Base-by-base conservation (phyloP, 2,888 invertebrate species). In the Lithosia quadra region DNA sequence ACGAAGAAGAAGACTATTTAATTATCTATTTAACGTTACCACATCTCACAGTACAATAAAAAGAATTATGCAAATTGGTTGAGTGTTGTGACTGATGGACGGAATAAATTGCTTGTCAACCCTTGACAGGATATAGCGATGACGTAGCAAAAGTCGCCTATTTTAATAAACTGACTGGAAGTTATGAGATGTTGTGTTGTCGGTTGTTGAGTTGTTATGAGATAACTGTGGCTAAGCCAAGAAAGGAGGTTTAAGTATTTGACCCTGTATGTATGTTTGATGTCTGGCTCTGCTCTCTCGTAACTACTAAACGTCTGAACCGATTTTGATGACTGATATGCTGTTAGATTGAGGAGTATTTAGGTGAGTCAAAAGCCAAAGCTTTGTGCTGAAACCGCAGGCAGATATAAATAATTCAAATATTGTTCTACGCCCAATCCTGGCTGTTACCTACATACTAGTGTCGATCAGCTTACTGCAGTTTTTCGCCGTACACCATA, bases 111-210 rank as follows among this genome's bases (percentile, higher is more conserved):
- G 72, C 73, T 76, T 70, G 82, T 75, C 89, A 88, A 89, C 89
- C 88, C 73, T 76, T 70, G 82, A 75, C 89, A 88, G 90, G 89
- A 89, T 88, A 86, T 84, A 61, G 76, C 77, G 79, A 83, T 89
- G 89, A 86, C 86, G 83, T 70, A 74, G 88, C 88, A 53, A 76
- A 79, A 79, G 57, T 57, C 34, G 22, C 39, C 59, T 71, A 63
- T 63, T 57, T 11, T 57, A 56, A 66, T 49, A 69, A 34, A 62
- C 65, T 58, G 53, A 13, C 63, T 63, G 53, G 36, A 24, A n/a
- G 49, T n/a, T 49, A n/a, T 49, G n/a, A 11, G 11, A 34, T 43
- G 13, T 66, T 49, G n/a, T 18, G 11, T 34, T 43, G 13, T 66
- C 24, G 11, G 24, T 59, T 36, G 55, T 56, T 56, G n/a, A 49